Conservation (phyloP, 2,888 invertebrate species). For the Falcaria lacertinaria region DNA sequence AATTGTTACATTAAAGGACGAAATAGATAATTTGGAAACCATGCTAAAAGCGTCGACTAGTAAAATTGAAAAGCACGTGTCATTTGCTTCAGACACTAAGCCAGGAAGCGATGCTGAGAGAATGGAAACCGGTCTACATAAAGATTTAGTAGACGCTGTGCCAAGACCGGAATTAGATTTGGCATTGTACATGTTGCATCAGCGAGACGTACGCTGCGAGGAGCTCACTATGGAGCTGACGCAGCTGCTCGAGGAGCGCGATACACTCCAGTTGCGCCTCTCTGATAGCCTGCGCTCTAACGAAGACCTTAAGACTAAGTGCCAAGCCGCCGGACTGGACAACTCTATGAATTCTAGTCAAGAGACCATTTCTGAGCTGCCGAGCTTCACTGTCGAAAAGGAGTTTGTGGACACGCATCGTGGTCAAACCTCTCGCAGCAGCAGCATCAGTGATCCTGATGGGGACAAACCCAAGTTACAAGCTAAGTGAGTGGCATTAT, state of each 20-base stretch:
- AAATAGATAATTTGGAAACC: slow-evolving; percentile 67
- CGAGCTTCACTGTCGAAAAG: slow-evolving; percentile 46
- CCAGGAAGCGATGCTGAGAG: slow-evolving; percentile 33
- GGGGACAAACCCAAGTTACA: slow-evolving; percentile 66
- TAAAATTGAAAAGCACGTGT: slow-evolving; percentile 68
- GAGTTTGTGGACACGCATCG: slow-evolving; percentile 62
- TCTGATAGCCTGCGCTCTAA: slow-evolving; percentile 89
- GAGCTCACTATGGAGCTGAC: slow-evolving; percentile 92
- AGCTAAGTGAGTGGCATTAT: slow-evolving; percentile 58
- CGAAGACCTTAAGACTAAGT: slow-evolving; percentile 73
- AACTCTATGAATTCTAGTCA: slow-evolving; percentile 41
- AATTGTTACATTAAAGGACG: slow-evolving; percentile 85
- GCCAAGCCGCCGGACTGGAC: slow-evolving; percentile 42
- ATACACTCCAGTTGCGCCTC: slow-evolving; percentile 89
- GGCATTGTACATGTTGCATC: slow-evolving; percentile 91
- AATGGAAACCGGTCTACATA: slow-evolving; percentile 32
- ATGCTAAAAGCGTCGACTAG: slow-evolving; percentile 44
- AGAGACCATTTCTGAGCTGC: slow-evolving; percentile 47
- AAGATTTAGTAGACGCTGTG: slow-evolving; percentile 57
- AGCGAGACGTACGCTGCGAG: slow-evolving; percentile 91
- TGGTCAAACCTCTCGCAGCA: slow-evolving; percentile 57
- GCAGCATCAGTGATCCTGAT: slow-evolving; percentile 64
- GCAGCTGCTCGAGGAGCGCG: slow-evolving; percentile 90
- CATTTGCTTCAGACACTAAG: slow-evolving; percentile 70
- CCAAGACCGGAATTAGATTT: slow-evolving; percentile 86